Evolutionary conservation across 2,797 vertebrate genomes (phyloP).

Genomic region (Graptemys geographica): DNA sequence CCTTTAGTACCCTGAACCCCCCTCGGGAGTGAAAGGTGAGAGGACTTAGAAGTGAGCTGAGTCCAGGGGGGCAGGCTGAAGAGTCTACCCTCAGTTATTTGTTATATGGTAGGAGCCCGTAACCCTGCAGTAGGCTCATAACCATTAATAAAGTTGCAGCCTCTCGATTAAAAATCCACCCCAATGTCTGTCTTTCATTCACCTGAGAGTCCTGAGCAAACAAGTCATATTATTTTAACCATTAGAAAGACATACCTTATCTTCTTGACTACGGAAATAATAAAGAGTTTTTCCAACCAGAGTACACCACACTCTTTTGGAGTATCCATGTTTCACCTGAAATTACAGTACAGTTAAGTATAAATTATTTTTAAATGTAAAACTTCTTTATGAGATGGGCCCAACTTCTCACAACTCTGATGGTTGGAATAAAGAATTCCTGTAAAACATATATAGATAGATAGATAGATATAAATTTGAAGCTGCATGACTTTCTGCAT

Average conservation of each 20-base stretch:
- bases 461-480: not conserved
- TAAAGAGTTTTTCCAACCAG: slow-evolving; percentile 93
- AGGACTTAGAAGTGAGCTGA: not conserved
- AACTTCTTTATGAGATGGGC: not conserved
- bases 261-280: slow-evolving; percentile 96
- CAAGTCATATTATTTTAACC: not conserved
- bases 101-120: not conserved
- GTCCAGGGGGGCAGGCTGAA: not conserved
- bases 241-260: slow-evolving; percentile 88
- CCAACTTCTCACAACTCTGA: not conserved
- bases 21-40: not conserved
- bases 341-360: slow-evolving; percentile 66
- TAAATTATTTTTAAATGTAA: not conserved
- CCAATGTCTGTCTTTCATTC: not conserved
- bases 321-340: slow-evolving; percentile 97
- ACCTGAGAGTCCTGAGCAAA: not conserved
- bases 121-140: not conserved
- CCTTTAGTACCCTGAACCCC: not conserved
- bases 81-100: not conserved
- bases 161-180: not conserved
- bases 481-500: accelerated
- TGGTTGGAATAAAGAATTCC: slow-evolving; percentile 2
- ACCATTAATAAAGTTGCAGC: not conserved
- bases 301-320: slow-evolving; percentile 95
- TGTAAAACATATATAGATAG: not conserved